Evolutionary conservation across 2,113 vertebrate species (phyloP), one percentile per base, ranked within the genome.

Genomic region (Tympanuchus pallidicinctus): DNA sequence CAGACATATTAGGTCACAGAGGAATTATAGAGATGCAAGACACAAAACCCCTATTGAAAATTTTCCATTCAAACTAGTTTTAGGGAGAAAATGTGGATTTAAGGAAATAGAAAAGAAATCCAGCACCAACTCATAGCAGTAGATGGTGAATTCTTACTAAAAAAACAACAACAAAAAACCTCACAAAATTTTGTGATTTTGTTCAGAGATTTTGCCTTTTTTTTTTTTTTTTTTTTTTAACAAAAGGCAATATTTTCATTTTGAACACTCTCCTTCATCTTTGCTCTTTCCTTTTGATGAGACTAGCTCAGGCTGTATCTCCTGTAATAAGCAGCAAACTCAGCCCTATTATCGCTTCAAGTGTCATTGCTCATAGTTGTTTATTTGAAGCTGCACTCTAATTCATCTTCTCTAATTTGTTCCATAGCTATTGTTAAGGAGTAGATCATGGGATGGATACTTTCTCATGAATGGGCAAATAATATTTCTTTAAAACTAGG

Each of bases 11-110:
- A 91, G 52, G 65, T 81, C 82, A 89, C 47, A 92, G 52, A 48
- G 66, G 85, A 94, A 92, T 94, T 83, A 69, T 54, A 95, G 60
- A 88, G 82, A 88, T 52, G 28, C 22, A 80, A 93, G 87, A 36
- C 60, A 60, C 16, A 85, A 91, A 87, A 73, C 24, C 40, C 36
- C 17, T 42, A 70, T 38, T 3, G 2, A 85, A 94, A 75, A 47
- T 10, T 21, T 27, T 82, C 66, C 4, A 1, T 87, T 82, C 42
- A 52, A 74, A 34, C 36, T 73, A 17, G 28, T 50, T 91, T 63
- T 54, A n/a, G 16, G 73, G 15, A 70, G 83, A 89, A 92, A 83
- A 82, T n/a, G 18, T 63, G 43, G 32, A 74, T 71, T 64, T 81
- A 80, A 91, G 38, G 42, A 90, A 87, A 77, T 1, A 88, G 27